Percentiles rank a stretch among this genome's conserved stretches.
Conservation (phyloP, 2,113 vertebrate species). For the Semicossyphus pulcher region DNA sequence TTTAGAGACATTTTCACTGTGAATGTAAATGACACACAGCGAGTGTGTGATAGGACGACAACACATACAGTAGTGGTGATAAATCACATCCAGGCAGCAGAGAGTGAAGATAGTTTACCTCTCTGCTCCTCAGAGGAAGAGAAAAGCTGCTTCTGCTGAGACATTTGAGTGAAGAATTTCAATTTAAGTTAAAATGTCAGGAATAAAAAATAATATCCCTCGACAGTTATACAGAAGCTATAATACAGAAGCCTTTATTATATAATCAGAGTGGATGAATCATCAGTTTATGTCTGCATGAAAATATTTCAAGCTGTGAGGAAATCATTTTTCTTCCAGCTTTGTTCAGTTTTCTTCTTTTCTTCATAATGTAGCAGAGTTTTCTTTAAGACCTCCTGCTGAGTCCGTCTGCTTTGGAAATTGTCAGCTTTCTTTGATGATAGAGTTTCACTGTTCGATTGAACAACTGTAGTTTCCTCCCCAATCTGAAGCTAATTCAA, state of each 20-base stretch:
- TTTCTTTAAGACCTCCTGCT: constrained; percentile 36
- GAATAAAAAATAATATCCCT: not conserved
- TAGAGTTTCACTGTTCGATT: constrained; percentile 35
- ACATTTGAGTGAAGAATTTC: constrained; percentile 12
- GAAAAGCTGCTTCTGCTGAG: constrained; percentile 29
- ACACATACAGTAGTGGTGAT: constrained; percentile 43
- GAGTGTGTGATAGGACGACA: constrained; percentile 42
- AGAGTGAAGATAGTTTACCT: constrained; percentile 55
- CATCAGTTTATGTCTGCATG: constrained; percentile 30
- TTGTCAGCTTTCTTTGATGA: constrained; percentile 38
- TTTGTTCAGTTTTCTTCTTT: constrained; percentile 34
- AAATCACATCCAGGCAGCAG: constrained; percentile 56
- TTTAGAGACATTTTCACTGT: constrained; percentile 30
- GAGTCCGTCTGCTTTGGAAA: constrained; percentile 45
- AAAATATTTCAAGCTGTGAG: constrained; percentile 46
- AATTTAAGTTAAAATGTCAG: constrained; percentile 18
- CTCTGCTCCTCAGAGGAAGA: constrained; percentile 43
- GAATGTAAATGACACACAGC: constrained; percentile 56
- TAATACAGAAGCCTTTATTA: not conserved
- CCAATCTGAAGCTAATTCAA: constrained; percentile 47
- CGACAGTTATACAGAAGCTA: not conserved
- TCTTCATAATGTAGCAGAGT: constrained; percentile 6
- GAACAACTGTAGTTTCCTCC: too few relatives aligned
- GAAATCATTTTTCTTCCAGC: constrained; percentile 34
- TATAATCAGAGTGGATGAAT: constrained; percentile 2